A percentile compares a stretch with the other conserved stretches of the same genome.
These are phyloP conservation scores for Dusona sp. DNA, from an alignment of 2,888 invertebrate genomes.

Conservation along the genomic window DNA sequence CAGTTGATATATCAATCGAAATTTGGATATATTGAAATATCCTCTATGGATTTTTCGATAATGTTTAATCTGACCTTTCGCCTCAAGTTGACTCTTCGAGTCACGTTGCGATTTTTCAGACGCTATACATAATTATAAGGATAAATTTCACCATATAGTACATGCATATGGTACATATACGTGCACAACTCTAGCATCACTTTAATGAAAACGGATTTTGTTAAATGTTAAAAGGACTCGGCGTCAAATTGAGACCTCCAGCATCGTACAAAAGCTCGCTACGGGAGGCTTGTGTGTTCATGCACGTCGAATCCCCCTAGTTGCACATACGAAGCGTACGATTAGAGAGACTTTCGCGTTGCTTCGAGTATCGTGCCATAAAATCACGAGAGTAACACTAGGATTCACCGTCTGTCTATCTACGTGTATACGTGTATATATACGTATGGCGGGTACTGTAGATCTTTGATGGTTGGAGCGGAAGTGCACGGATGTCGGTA, in stretches of 20 bases:
- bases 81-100: background rate
- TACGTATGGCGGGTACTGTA: conserved; percentile 22
- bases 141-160: background rate
- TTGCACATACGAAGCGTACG: conserved; percentile 20
- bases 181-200: background rate
- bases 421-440: too few relatives aligned
- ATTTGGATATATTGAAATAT: background rate
- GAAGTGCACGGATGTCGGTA: conserved; percentile 62
- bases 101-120: background rate
- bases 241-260: conserved; percentile 38
- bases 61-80: background rate
- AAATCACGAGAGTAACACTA: conserved; percentile 48
- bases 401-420: conserved; percentile 47
- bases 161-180: too few relatives aligned
- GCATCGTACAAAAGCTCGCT: conserved; percentile 21
- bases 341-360: conserved; percentile 47
- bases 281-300: conserved; percentile 32
- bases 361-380: conserved; percentile 45
- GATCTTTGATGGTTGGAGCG: conserved; percentile 30
- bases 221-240: conserved; percentile 8
- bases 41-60: background rate
- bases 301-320: conserved; percentile 37
- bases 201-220: conserved; percentile 17
- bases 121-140: background rate
- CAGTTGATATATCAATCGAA: background rate